Conservation (phyloP, 2,888 invertebrate genomes). For the Podotricha telesiphe region DNA sequence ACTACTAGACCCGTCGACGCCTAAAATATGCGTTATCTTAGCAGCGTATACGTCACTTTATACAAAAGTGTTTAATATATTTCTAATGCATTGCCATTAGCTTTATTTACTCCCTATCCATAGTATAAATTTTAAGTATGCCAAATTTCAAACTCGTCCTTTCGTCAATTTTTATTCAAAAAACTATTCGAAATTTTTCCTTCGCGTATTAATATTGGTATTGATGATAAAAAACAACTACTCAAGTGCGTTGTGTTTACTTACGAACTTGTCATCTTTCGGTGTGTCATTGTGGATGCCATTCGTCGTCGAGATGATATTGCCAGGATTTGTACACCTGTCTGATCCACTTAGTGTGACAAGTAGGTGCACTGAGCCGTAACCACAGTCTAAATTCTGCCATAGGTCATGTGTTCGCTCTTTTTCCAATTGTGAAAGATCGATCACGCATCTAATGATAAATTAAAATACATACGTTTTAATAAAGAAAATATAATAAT, state of each 20-base stretch:
- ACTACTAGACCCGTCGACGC: too few species aligned
- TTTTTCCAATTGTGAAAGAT: conserved; percentile 69
- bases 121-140: too few species aligned
- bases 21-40: too few species aligned
- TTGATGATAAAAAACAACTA: neutral
- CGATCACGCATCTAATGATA: conserved; percentile 65
- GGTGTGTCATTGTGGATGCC: conserved; percentile 56
- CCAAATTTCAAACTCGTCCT: too few species aligned
- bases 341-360: conserved; percentile 67
- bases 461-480: conserved; percentile 5
- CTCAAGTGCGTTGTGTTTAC: conserved; percentile 44
- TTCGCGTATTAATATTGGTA: neutral
- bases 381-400: conserved; percentile 74
- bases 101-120: too few species aligned
- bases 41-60: too few species aligned
- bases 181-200: neutral
- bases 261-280: conserved; percentile 66
- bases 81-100: too few species aligned
- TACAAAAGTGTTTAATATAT: too few species aligned
- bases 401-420: conserved; percentile 76
- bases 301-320: conserved; percentile 66
- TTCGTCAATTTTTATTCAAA: too few species aligned
- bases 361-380: conserved; percentile 69
- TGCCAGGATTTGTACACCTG: conserved; percentile 57
- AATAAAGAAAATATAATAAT: too few species aligned